phyloP scores from a whole-genome alignment of 92 coral and sea anemone species.

The Porites divaricata region DNA sequence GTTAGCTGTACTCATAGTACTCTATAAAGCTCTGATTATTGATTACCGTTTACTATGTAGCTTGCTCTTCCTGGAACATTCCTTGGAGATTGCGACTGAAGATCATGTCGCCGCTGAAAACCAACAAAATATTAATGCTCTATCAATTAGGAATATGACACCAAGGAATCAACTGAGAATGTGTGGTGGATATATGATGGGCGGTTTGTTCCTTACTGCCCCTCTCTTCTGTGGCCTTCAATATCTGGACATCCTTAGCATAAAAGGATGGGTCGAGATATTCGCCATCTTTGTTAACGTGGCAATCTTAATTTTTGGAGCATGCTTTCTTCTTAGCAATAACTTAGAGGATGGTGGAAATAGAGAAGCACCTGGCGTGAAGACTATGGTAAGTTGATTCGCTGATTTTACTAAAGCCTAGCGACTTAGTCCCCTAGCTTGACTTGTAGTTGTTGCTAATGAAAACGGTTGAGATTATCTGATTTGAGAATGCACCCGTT shows the following conservation, averaged over 20 bases:
- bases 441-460: too few relatives aligned
- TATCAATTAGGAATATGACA: background rate
- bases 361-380: slow-evolving; percentile 14
- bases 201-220: slow-evolving; percentile 35
- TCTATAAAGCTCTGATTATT: slow-evolving; percentile 60
- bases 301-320: slow-evolving; percentile 30
- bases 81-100: slow-evolving; percentile 21
- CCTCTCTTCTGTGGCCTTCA: slow-evolving; percentile 32
- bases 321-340: slow-evolving; percentile 35
- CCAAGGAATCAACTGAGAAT: slow-evolving; percentile 16
- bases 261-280: slow-evolving; percentile 38
- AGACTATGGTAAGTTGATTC: slow-evolving; percentile 4
- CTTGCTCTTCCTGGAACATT: slow-evolving; percentile 67
- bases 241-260: slow-evolving; percentile 12
- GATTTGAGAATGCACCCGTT: too few relatives aligned
- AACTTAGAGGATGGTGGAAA: slow-evolving; percentile 31
- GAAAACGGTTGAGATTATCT: too few relatives aligned
- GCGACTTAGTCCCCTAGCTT: too few relatives aligned
- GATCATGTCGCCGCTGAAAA: background rate
- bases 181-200: slow-evolving; percentile 39
- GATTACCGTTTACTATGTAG: slow-evolving; percentile 63
- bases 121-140: background rate
- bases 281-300: slow-evolving; percentile 43
- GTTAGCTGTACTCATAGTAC: slow-evolving; percentile 23
- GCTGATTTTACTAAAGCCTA: too few relatives aligned